Base-by-base conservation (phyloP, 2,888 invertebrate species). In the Ochropacha duplaris region DNA sequence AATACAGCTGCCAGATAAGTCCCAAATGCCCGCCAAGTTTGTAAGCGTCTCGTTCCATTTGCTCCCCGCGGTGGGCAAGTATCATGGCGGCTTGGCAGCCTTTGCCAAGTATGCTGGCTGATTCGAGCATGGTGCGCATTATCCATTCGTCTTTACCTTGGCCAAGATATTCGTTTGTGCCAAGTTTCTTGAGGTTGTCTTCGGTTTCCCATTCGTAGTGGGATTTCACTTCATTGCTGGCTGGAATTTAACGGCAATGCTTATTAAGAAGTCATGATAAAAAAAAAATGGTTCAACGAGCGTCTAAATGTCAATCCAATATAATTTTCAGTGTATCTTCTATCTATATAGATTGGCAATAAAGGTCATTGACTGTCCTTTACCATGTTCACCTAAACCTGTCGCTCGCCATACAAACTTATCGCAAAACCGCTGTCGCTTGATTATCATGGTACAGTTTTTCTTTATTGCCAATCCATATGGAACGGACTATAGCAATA, bases 11-110 rank as follows among this genome's bases (percentile, higher is more conserved):
- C 91, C 92, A 92, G n/a, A 90, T 71, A 14, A 91, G 63, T 0
- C 89, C 90, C 49, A 92, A 72, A 59, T 91, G 92, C 0, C 90
- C 90, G 2, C 92, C 92, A 4, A 92, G 79, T 36, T 73, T 78
- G 66, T 91, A 92, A 0, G 91, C 92, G 50, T 87, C 78, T 14
- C 71, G 76, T 56, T 92, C 90, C 73, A 84, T 74, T 1, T 81
- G 72, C 34, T 74, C 72, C 0, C 85, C 84, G 1, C 72, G 76
- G 2, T 68, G 64, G 3, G 90, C 83, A 0, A 92, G 74, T 62
- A 87, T 91, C 89, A 92, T 90, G 4, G 91, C 92, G 0, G 79
- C 88, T 55, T 90, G 88, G 67, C 92, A 92, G 9, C 91, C 92
- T 54, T 92, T 92, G 16, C 86, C 92, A 0, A 91, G 83, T 16